Percentiles rank a stretch among this genome's conserved stretches.
Evolutionary conservation across 2,888 invertebrate genomes (phyloP).

Genomic region (Unio delphinus): DNA sequence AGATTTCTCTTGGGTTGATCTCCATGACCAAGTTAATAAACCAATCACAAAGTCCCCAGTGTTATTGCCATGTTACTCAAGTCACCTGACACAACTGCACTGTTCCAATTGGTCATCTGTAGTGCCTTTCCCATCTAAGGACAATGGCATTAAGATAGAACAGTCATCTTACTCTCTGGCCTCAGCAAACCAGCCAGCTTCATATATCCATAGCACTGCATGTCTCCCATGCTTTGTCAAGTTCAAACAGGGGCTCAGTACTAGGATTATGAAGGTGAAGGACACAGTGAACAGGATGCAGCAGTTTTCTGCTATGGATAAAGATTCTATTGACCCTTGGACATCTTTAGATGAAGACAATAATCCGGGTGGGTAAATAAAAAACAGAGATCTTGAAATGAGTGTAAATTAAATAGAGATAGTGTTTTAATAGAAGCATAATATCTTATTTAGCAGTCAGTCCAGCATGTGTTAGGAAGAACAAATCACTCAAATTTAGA

Average conservation of each 20-base stretch:
- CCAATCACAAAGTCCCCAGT: conserved; percentile 94
- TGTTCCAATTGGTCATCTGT: conserved; percentile 70
- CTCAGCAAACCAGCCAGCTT: conserved; percentile 54
- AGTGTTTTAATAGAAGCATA: too few species aligned
- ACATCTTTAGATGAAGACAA: too few species aligned
- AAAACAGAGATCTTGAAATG: too few species aligned
- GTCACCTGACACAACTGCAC: conserved; percentile 85
- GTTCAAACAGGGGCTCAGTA: conserved; percentile 55
- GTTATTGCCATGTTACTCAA: conserved; percentile 89
- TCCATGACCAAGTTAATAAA: conserved; percentile 93
- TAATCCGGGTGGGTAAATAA: too few species aligned
- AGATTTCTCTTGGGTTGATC: conserved; percentile 78
- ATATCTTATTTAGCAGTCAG: too few species aligned
- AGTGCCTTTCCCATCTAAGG: conserved; percentile 45
- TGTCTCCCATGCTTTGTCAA: conserved; percentile 57
- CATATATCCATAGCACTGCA: conserved; percentile 45
- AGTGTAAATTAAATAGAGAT: too few species aligned
- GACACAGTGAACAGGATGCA: conserved; percentile 14
- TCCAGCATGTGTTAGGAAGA: too few species aligned
- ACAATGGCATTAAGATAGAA: conserved; percentile 44
- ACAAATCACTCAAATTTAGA: too few species aligned
- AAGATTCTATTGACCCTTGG: background rate
- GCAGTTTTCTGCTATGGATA: conserved; percentile 14
- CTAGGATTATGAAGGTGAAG: conserved; percentile 51
- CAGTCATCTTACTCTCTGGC: conserved; percentile 60